Base-by-base conservation (phyloP, 2,888 invertebrate genomes). In the Drosophila trichaetosa region DNA sequence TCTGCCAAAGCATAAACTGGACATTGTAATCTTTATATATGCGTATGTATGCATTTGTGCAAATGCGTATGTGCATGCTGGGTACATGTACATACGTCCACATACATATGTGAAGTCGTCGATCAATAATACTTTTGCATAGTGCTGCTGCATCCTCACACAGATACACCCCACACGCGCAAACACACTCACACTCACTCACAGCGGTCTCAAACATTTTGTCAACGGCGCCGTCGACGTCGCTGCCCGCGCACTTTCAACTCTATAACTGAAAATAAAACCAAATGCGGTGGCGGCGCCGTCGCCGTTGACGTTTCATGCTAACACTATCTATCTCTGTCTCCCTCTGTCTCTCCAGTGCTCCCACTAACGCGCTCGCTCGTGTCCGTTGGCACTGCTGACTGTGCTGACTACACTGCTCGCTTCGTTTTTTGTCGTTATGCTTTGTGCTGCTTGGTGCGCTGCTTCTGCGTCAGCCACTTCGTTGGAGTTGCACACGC, bases 401-500 rank as follows among this genome's bases (percentile, higher is more conserved):
- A 38, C 48, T 34, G 67, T 61, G 70, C 66, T 29, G 40, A n/a
- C 78, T 76, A 87, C 83, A 78, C 82, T 83, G 82, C 69, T 69
- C 52, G 79, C 79, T 84, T 72, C 64, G 58, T 65, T 69, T 65
- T 62, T 54, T 52, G 65, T 64, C 70, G 67, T 64, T 80, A 46
- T 71, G 73, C 70, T 73, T 80, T 80, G 79, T 62, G 79, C 73
- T 59, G 82, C 57, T 66, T 76, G 68, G 73, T 46, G 46, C 64
- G 76, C 70, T 83, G 77, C 68, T 69, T 72, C 69, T 75, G 83
- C 78, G 75, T 83, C 73, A 64, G 82, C 46, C 80, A 83, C 87
- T 85, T 85, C 87, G 76, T 89, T 91, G 88, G 85, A 91, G 83
- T 90, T 84, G 80, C 85, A 81, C 76, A 76, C 76, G 71, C 73